These are phyloP conservation scores for Metopia argyrocephala DNA, from an alignment of 2,888 invertebrate species.

Conservation along the genomic window DNA sequence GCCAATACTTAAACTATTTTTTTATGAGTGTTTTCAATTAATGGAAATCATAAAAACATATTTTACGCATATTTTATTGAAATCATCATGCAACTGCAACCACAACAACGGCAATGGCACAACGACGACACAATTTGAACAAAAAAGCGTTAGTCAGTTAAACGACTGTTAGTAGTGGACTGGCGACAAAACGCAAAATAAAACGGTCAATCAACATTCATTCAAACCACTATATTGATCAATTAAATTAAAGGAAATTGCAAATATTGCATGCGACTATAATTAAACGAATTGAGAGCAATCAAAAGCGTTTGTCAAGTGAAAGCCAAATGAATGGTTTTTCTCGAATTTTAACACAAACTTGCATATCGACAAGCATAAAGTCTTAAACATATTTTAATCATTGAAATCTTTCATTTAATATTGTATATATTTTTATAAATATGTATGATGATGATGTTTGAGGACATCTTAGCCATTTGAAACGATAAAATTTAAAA, in stretches of 20 bases:
- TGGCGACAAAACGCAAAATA: not conserved
- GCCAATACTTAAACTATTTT: slow-evolving; percentile 58
- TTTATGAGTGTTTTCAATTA: slow-evolving; percentile 61
- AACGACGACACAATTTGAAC: not conserved
- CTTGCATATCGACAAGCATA: not conserved
- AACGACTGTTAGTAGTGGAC: not conserved
- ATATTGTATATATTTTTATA: too few relatives aligned
- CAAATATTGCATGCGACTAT: slow-evolving; percentile 53
- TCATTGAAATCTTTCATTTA: too few relatives aligned
- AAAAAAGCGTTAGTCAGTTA: not conserved
- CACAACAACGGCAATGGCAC: not conserved
- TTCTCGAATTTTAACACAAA: not conserved
- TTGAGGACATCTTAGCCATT: too few relatives aligned
- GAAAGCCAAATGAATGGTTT: slow-evolving; percentile 21
- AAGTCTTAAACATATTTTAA: too few relatives aligned
- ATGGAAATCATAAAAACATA: slow-evolving; percentile 56
- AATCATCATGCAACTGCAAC: slow-evolving; percentile 40
- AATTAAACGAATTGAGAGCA: slow-evolving; percentile 60
- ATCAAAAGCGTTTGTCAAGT: slow-evolving; percentile 47
- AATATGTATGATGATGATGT: too few relatives aligned
- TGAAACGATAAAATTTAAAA: too few relatives aligned
- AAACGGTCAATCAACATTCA: too few relatives aligned
- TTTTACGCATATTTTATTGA: slow-evolving; percentile 50
- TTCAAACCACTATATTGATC: too few relatives aligned
- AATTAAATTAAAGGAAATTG: slow-evolving; percentile 50